Evolutionary conservation across 2,888 invertebrate genomes (phyloP), one percentile per base, ranked within the genome.

Genomic region (Monochamus alternatus): DNA sequence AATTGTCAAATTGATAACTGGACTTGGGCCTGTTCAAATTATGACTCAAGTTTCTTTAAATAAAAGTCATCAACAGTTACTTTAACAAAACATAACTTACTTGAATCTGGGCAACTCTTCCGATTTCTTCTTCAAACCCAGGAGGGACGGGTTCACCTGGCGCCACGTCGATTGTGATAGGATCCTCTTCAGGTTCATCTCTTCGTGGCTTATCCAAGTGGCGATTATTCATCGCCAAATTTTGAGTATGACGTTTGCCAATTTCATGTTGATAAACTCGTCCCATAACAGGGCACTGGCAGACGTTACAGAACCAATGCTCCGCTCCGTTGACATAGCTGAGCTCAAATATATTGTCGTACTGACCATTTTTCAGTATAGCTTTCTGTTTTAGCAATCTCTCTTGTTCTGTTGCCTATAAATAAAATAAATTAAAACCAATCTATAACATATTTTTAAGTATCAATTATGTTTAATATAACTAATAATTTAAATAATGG

Each of bases 121-220:
- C 89, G 9, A 92, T 87, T 81, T 93, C 92, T 80, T 92, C 93
- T 85, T 94, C 94, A 88, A 93, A 93, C 1, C 94, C 94, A 0
- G 94, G 94, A 10, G 94, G 94, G 14, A 93, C 90, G 3, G 94
- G 94, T 85, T 94, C 94, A 4, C 94, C 94, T 3, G 93, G 92
- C 4, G 91, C 91, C 32, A 91, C 83, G 51, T 86, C 86, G 22
- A 87, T 77, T 14, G 74, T 55, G 3, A 78, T 78, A 0, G 58
- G 44, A 14, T 81, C 81, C n/a, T 59, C 67, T 14, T 74, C 77
- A 7, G 64, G 72, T 30, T 75, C 72, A 12, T 70, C 76, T 30
- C 65, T 76, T 12, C 55, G 55, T 0, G 73, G 60, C 31, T 72
- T 74, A 2, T 78, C 78, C 55, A 62, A 10, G 62, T 76, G 76